Base-by-base conservation (phyloP, 1,140 invertebrate genomes). In the Euwallacea fornicatus region DNA sequence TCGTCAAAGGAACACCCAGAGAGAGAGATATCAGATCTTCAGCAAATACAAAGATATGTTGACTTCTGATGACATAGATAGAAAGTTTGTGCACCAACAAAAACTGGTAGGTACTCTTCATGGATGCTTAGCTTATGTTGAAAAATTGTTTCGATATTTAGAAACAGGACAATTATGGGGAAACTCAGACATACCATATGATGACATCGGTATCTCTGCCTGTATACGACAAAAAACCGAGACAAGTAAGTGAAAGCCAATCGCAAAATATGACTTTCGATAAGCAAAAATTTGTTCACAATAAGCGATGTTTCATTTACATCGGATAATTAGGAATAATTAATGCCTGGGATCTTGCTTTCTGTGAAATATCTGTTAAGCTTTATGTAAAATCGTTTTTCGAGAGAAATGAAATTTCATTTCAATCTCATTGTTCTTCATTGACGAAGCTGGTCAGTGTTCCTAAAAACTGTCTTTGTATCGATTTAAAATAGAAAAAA, bases 181-280 rank as follows among this genome's bases (percentile, higher is more conserved):
- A 83, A 8, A 73, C 82, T 13, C 81, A 83, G 72, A 79, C 79
- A 64, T 88, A 87, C 72, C 83, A 83, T 61, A 78, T 91, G 74
- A 89, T 90, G 87, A 91, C 90, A 0, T 91, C 91, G 11, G 89
- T 93, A n/a, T 88, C 90, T 72, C 86, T 89, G 78, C 91, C 91
- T 7, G 91, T 93, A 7, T 92, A 88, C 81, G 90, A 93, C 79
- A 84, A 84, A 76, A 84, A 86, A 21, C 85, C 86, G 44, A 85
- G 85, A 65, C 86, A 86, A 79, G 87, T 88, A 83, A 86, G 86
- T 82, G 42, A 33, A 33, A 33, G 4, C 21, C 4, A 2, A 33
- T 33, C 21, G 1, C 1, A 33, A 33, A 33, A 33, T 33, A 33
- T 33, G 21, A 33, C 1, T 33, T 33, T 33, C 4, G 4, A 33